phyloP scores from a whole-genome alignment of 1,140 invertebrate species.

The Bemisia tabaci region DNA sequence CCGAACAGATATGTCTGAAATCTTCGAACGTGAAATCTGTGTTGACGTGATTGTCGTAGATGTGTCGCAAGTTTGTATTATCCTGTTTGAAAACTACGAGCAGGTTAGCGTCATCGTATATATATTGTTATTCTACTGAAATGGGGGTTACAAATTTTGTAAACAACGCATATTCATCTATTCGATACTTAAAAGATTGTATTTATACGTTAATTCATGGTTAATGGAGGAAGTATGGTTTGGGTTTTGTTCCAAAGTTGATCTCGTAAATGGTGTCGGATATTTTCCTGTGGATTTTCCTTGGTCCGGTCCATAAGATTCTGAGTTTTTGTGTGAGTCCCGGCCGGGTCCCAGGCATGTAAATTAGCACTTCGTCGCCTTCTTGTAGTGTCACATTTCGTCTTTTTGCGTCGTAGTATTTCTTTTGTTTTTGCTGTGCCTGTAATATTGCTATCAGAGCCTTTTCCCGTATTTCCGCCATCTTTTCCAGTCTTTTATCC shows the following conservation, averaged over 20 bases:
- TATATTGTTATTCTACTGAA: too few relatives aligned
- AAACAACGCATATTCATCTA: too few relatives aligned
- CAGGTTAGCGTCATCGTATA: too few relatives aligned
- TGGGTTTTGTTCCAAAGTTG: neutral
- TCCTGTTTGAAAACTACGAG: too few relatives aligned
- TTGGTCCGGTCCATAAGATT: neutral
- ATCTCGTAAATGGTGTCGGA: neutral
- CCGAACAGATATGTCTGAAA: too few relatives aligned
- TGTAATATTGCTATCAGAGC: neutral
- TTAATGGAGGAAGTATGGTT: too few relatives aligned
- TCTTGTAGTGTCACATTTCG: neutral
- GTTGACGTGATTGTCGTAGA: too few relatives aligned
- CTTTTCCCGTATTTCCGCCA: neutral
- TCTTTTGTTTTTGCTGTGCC: neutral
- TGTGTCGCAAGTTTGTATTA: too few relatives aligned
- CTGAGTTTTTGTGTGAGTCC: neutral
- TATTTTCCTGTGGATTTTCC: neutral
- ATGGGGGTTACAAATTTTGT: too few relatives aligned
- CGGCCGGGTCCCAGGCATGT: neutral
- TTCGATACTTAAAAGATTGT: too few relatives aligned
- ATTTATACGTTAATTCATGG: too few relatives aligned
- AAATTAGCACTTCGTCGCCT: neutral
- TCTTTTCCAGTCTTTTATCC: neutral
- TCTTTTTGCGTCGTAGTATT: neutral
- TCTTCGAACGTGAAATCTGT: too few relatives aligned